Base-by-base conservation (phyloP, 1,140 invertebrate species). In the Phthorimaea operculella region DNA sequence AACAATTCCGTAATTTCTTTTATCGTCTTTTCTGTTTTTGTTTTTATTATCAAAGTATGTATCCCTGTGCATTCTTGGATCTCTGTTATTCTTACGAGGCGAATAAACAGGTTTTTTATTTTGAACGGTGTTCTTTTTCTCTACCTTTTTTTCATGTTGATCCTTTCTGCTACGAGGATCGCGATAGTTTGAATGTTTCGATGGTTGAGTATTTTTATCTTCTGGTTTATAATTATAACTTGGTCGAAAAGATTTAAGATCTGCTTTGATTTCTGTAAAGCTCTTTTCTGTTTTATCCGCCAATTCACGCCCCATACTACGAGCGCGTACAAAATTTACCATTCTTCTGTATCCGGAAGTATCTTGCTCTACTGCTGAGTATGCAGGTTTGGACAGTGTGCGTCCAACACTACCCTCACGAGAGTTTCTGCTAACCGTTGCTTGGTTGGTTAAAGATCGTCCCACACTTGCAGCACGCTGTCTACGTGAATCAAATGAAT, bases 401-500 rank as follows among this genome's bases (percentile, higher is more conserved):
- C 59, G 47, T 16, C 59, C 60, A 1, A 54, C 42, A 48, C 61
- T 63, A 11, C 34, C 8, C n/a, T 61, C 59, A 14, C 59, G 59
- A 0, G 12, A 15, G 9, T 2, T 50, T 21, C 55, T 51, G 0
- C 63, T 60, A 33, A 52, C 51, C 57, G 56, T 66, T n/a, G 54
- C 28, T 18, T 71, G 70, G 18, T 52, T 60, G 42, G 34, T 33
- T 50, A 74, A 55, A 9, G 61, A 62, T 15, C 80, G 56, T 28
- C 80, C 79, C 14, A 83, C 76, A 64, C 80, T 83, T 7, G 71
- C 63, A 49, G 74, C 76, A 16, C 79, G 68, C 64, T 71, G 67
- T 63, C 76, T 65, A 57, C 75, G 64, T 33, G 17, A 53, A 69
- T 82, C 66, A 62, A 79, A 74, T 52, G 51, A 60, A 16, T 17